Evolutionary conservation across 30 jellyfish, hydroid and myxozoan species (phyloP).

Genomic region (Hydractinia echinata): DNA sequence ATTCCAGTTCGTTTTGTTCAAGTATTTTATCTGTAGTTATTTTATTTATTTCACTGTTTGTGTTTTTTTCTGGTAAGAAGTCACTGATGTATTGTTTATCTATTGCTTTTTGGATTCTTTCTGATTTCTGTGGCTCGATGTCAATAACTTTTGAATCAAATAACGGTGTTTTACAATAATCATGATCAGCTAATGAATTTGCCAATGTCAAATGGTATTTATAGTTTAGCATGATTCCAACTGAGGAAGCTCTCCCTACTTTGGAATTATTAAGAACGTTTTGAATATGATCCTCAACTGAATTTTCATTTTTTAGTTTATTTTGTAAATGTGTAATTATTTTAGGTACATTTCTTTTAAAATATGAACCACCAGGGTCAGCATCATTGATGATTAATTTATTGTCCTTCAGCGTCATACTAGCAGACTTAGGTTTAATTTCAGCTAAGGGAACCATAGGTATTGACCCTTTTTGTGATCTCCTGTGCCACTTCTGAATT

Average conservation of each 20-base stretch:
- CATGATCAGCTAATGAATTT: background rate
- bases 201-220: background rate
- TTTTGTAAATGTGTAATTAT: background rate
- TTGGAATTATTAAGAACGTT: background rate
- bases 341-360: slow-evolving; percentile 19
- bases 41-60: too few species aligned
- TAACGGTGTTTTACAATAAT: background rate
- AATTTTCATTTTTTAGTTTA: background rate
- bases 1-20: too few species aligned
- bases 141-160: background rate
- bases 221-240: background rate
- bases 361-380: background rate
- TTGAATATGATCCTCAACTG: slow-evolving; percentile 5
- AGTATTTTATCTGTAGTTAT: too few species aligned
- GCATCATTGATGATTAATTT: background rate
- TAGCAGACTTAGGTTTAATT: slow-evolving; percentile 28
- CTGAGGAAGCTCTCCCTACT: background rate
- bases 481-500: slow-evolving; percentile 29
- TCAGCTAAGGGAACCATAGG: slow-evolving; percentile 40
- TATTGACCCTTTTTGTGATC: slow-evolving; percentile 28
- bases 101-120: too few species aligned
- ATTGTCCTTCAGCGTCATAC: background rate
- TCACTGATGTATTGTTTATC: too few species aligned
- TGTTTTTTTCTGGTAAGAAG: too few species aligned
- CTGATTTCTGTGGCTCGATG: too few species aligned